Evolutionary conservation across 1,140 invertebrate species (phyloP), one percentile per base, ranked within the genome.

Genomic region (Dreissena polymorpha): DNA sequence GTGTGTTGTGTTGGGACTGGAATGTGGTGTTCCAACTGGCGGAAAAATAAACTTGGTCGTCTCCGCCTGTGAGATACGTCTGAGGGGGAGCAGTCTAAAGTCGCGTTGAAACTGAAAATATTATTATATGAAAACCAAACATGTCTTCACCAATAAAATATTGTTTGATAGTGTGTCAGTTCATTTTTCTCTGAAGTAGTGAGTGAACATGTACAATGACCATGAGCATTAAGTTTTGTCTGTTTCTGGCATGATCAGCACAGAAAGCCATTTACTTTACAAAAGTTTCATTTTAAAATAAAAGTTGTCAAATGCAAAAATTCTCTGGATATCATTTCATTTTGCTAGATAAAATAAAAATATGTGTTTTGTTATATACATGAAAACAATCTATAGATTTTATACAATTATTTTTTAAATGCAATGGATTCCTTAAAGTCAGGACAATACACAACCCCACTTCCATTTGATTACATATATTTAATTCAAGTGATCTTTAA

Each of bases 31-130:
- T 5, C 16, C 57, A 6, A 60, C 57, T 2, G 57, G 57, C 39
- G 67, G 76, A 16, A 78, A 78, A 18, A 70, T 53, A 69, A 78
- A 78, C 60, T 78, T 78, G 23, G 16, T 53, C 21, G 76, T 69
- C 50, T 78, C 76, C 5, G 23, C 50, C 12, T 78, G 60, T 6
- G 76, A 78, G 39, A 69, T 50, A 23, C 57, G 39, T 21, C 76
- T 64, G 13, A 78, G 64, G 3, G 76, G 76, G 10, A 68, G 68
- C 23, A 69, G 64, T 57, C 76, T 78, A 78, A 49, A 78, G 76
- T 78, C 65, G 64, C 21, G 23, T 51, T 13, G 25, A 50, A 78
- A 68, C 76, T 78, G 76, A 10, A 77, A 67, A 51, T 50, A 74
- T 27, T 23, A 67, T 50, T 21, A 55, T 53, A 27, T 13, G 57